Base-by-base conservation (phyloP, 2,797 vertebrate species). In the Tachyglossus aculeatus region DNA sequence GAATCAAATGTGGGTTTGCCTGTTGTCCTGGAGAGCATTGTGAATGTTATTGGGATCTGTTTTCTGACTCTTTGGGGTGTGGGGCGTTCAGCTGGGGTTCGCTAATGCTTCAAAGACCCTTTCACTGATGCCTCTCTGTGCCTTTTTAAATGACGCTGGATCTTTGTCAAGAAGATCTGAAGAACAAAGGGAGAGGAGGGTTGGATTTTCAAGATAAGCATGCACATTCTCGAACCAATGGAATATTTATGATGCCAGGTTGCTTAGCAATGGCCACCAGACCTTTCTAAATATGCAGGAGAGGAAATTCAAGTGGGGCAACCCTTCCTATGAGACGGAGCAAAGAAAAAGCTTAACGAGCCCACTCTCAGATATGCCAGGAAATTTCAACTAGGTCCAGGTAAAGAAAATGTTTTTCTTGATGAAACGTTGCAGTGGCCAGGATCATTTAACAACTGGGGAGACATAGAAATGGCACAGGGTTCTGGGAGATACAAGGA, bases 201-300 rank as follows among this genome's bases (percentile, higher is more conserved):
- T 31, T 52, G 27, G 57, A 51, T 70, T 48, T 48, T 48, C 27
- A 24, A 77, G 67, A 57, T 53, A 0, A 43, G 77, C 61, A 67
- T 67, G 71, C 81, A 45, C 13, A 10, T 72, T 80, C 62, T 54
- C 85, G 66, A 67, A 45, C 67, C 0, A 1, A 86, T 90, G 87
- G 84, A 89, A 91, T 90, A 90, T 92, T 88, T 89, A 89, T 90
- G 76, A 81, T 81, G 81, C 85, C 69, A 78, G 9, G 87, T 93
- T 92, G 90, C 90, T 73, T 93, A 92, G 90, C 86, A 89, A 92
- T 92, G 83, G 77, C 33, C 77, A 88, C 84, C 74, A 67, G 80
- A 64, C 79, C 78, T 74, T 83, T 79, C 77, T 83, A 82, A 74
- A 60, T 37, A 74, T 44, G 34, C 56, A 67, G 34, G 59, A 83